phyloP scores from a whole-genome alignment of 2,888 invertebrate genomes.

The Lasioglossum lativentre region DNA sequence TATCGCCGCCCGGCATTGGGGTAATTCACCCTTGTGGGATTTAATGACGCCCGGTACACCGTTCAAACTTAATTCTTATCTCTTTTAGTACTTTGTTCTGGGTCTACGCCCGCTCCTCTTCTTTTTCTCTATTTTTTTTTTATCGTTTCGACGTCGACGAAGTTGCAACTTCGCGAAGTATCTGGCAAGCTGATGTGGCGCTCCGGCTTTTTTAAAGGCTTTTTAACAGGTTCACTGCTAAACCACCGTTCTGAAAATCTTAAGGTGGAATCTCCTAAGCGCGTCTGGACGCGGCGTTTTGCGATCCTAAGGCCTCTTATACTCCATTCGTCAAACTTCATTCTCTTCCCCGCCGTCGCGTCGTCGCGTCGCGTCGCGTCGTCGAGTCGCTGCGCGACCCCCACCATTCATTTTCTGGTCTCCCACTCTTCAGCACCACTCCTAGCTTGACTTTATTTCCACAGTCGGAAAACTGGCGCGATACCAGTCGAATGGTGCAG shows the following conservation, averaged over 20 bases:
- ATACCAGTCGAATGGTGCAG: too few relatives aligned
- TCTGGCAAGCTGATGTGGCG: background rate
- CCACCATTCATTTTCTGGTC: too few relatives aligned
- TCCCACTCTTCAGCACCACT: too few relatives aligned
- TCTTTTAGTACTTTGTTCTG: background rate
- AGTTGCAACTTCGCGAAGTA: background rate
- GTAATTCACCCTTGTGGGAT: conserved; percentile 19
- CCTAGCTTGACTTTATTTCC: too few relatives aligned
- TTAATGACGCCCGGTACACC: background rate
- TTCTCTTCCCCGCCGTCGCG: too few relatives aligned
- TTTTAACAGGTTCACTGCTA: background rate
- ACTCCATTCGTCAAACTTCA: too few relatives aligned
- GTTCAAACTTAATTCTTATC: background rate
- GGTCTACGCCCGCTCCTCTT: background rate
- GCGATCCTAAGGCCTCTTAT: too few relatives aligned
- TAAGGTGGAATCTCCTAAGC: too few relatives aligned
- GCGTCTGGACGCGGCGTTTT: too few relatives aligned
- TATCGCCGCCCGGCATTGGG: background rate
- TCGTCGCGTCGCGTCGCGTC: too few relatives aligned
- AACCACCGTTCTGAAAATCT: background rate
- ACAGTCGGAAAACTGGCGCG: too few relatives aligned
- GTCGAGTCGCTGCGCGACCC: too few relatives aligned
- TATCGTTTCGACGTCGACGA: background rate
- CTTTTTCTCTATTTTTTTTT: background rate
- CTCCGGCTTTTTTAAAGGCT: background rate